Percentiles rank a stretch among this genome's conserved stretches.
These are phyloP conservation scores for Tragelaphus oryx DNA, from an alignment of 2,797 vertebrate genomes.

Conservation along the genomic window DNA sequence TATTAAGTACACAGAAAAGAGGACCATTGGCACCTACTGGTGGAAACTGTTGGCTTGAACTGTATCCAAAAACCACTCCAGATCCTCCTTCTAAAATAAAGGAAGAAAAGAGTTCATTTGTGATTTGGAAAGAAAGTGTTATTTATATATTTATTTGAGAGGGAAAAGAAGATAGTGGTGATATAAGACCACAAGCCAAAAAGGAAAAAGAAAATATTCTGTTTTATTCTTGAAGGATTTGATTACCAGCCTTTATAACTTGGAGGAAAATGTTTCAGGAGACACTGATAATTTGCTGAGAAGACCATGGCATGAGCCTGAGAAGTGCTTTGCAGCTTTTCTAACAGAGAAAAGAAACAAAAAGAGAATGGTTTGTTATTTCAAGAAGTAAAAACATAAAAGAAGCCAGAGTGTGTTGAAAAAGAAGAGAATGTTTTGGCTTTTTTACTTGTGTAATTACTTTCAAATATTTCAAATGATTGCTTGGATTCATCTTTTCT, in stretches of 20 bases:
- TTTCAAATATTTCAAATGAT: conserved; percentile 12
- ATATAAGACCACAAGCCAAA: conserved; percentile 29
- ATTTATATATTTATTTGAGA: conserved; percentile 21
- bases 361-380: background rate
- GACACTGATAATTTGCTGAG: conserved; percentile 54
- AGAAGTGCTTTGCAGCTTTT: background rate
- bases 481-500: conserved; percentile 1
- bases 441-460: background rate
- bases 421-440: background rate
- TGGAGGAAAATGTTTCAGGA: conserved; percentile 50
- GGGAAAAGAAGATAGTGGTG: background rate
- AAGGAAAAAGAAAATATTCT: background rate
- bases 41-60: background rate
- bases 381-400: background rate
- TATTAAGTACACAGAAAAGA: background rate
- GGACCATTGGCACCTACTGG: background rate
- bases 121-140: conserved; percentile 15
- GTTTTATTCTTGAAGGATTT: conserved; percentile 15
- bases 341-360: background rate
- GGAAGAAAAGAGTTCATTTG: background rate
- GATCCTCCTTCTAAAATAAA: background rate
- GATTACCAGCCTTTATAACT: conserved; percentile 32
- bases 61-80: background rate
- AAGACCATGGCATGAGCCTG: background rate
- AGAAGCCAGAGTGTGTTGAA: background rate